These are phyloP conservation scores for Sylvietta virens DNA, from an alignment of 2,113 vertebrate genomes.

Conservation along the genomic window DNA sequence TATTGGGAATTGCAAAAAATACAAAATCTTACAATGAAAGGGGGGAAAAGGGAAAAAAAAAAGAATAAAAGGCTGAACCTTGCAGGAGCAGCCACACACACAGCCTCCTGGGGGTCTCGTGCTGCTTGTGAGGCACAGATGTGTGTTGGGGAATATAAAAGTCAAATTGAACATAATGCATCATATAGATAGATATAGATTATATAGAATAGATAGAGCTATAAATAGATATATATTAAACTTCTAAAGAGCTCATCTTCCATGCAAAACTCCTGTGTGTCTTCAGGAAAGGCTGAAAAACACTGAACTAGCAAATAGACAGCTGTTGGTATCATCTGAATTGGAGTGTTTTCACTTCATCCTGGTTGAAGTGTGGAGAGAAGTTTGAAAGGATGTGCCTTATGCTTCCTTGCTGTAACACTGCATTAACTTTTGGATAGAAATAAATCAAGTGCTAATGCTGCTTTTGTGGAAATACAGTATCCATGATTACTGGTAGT, in stretches of 20 bases:
- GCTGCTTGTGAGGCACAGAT: neutral
- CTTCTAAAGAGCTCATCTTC: neutral
- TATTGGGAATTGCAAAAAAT: neutral
- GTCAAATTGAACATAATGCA: neutral
- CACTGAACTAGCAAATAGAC: neutral
- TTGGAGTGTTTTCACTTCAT: neutral
- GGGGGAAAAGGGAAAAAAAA: rapidly evolving
- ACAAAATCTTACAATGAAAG: neutral
- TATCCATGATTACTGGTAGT: neutral
- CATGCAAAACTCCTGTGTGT: neutral
- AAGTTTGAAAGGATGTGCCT: neutral
- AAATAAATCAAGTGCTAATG: neutral
- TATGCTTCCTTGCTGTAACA: neutral
- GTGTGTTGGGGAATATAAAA: neutral
- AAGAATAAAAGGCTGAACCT: neutral
- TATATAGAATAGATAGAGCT: no score
- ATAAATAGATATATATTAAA: neutral
- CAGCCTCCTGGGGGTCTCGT: neutral
- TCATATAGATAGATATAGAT: neutral
- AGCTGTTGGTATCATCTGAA: neutral
- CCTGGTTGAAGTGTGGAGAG: neutral
- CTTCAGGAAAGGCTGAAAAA: neutral
- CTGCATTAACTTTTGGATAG: neutral
- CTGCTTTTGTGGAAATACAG: constrained; percentile 4
- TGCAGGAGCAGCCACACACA: neutral